A percentile compares a stretch with the other conserved stretches of the same genome.
These are phyloP conservation scores for Halocynthia aurantium DNA, from an alignment of 23 tunicate species.

Conservation along the genomic window DNA sequence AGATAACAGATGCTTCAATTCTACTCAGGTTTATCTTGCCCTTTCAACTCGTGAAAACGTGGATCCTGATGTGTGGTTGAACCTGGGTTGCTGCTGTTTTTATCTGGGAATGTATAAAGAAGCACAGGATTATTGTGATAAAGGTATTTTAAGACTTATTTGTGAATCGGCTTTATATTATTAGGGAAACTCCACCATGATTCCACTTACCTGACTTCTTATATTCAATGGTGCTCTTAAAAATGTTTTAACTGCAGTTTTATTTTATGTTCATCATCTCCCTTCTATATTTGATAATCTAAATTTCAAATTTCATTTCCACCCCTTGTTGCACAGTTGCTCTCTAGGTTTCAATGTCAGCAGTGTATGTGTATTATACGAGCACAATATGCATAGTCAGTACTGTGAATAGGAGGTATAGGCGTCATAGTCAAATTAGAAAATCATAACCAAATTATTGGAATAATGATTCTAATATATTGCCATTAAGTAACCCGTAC, in stretches of 20 bases:
- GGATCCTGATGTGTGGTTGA: conserved; percentile 27
- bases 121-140: conserved; percentile 75
- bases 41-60: conserved; percentile 21
- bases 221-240: neutral
- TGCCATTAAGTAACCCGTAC: neutral
- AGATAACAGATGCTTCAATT: neutral
- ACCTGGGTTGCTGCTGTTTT: conserved; percentile 70
- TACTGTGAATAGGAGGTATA: too few species aligned
- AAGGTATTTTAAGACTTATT: conserved; percentile 29
- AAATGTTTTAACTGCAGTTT: neutral
- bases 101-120: conserved; percentile 96
- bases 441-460: too few species aligned
- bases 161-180: neutral
- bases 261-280: neutral
- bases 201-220: neutral
- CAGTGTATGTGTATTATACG: too few species aligned
- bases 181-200: neutral
- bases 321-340: too few species aligned
- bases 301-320: neutral
- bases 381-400: too few species aligned
- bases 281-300: neutral
- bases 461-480: too few species aligned
- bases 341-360: too few species aligned
- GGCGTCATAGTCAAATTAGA: too few species aligned
- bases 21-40: conserved; percentile 43